Base-by-base conservation (phyloP, 2,797 vertebrate species). In the Stomatorhinus walkeri region DNA sequence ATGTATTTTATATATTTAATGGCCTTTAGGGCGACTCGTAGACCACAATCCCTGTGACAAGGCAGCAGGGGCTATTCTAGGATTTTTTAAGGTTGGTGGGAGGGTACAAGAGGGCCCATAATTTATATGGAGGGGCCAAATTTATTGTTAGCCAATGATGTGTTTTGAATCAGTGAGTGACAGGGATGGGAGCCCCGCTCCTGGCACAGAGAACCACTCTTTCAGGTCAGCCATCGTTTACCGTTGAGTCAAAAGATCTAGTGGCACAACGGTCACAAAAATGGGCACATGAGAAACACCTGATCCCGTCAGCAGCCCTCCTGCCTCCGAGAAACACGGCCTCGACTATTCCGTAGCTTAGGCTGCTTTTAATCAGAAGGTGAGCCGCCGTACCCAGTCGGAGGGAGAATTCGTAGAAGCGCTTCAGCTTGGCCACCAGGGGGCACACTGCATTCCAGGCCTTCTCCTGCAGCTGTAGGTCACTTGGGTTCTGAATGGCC, bases 391-490 rank as follows among this genome's bases (percentile, higher is more conserved):
- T 91, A 98, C 97, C 97, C 93, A 98, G 93, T 89, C 97, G 92
- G 48, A 98, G 96, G 24, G 97, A 98, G 91, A 98, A 98, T 94
- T 98, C 97, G 0, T 98, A 98, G 93, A 97, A 98, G 19, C 97
- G 95, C 91, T 98, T 98, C 91, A 98, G 96, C 91, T 97, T 97
- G 91, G 96, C 96, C 92, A 98, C 97, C 22, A 98, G 94, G 68
- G 97, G 97, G 92, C 97, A 98, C 90, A 98, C 97, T 2, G 97
- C 97, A 0, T 96, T 96, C 97, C 97, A 98, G 76, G 97, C 97
- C 91, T 96, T 97, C 93, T 98, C 97, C 94, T 98, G 97, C 46
- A 98, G 95, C 91, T 95, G 96, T 51, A 97, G 95, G 93, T 98
- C 97, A 14, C 95, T 96, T 36, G 97, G 96, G 92, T 97, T 97